phyloP scores from a whole-genome alignment of 2,113 vertebrate genomes.

The Microtus pennsylvanicus region DNA sequence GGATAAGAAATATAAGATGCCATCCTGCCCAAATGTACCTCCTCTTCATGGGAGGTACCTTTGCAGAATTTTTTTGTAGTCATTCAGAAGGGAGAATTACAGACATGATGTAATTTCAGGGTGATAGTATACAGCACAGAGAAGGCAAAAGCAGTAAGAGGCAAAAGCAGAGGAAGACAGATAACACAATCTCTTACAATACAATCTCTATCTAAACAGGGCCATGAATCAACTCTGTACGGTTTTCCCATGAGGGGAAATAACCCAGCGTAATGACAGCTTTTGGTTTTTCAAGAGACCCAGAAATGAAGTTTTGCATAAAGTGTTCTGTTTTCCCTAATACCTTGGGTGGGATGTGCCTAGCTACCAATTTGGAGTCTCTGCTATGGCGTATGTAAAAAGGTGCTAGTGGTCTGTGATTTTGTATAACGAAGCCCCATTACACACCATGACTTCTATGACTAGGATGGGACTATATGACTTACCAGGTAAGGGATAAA shows the following conservation, averaged over 20 bases:
- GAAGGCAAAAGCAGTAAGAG: not conserved
- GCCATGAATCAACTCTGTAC: not conserved
- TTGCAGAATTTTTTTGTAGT: not conserved
- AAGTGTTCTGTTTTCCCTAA: not conserved
- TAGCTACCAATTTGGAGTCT: not conserved
- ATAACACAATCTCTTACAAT: not conserved
- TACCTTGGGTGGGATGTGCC: not conserved
- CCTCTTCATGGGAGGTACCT: not conserved
- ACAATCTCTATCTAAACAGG: not conserved
- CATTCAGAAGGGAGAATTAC: not conserved
- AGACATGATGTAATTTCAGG: too few relatives aligned
- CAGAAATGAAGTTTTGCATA: not conserved
- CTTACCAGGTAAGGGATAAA: slow-evolving; percentile 96
- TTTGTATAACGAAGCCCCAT: not conserved
- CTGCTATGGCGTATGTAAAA: not conserved
- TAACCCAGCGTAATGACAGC: not conserved
- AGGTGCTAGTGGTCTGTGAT: not conserved
- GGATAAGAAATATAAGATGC: not conserved
- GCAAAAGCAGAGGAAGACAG: not conserved
- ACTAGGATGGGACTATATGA: slow-evolving; percentile 31
- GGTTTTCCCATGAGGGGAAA: not conserved
- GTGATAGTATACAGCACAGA: not conserved
- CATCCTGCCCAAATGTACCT: not conserved
- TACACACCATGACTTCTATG: not conserved
- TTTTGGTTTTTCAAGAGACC: not conserved